Conservation (phyloP, 2,113 vertebrate genomes). For the Catagonus wagneri region DNA sequence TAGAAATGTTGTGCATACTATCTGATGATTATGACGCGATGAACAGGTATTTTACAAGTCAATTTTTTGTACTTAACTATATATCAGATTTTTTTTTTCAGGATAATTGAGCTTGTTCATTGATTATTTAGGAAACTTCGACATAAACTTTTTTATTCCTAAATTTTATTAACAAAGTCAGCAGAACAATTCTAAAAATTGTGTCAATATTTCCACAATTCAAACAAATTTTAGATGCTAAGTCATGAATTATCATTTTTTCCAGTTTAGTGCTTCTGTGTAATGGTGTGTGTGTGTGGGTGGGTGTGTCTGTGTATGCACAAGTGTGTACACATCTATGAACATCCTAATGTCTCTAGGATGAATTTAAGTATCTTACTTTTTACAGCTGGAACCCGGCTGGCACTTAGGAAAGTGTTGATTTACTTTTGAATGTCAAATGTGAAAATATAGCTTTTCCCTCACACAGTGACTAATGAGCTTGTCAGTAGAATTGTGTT, state of each 20-base stretch:
- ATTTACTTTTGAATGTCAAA: constrained; percentile 72
- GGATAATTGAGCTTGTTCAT: not conserved
- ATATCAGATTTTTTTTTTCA: not conserved
- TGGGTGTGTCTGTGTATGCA: not conserved
- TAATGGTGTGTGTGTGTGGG: not conserved
- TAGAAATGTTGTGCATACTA: not conserved
- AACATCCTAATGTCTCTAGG: not conserved
- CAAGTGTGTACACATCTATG: not conserved
- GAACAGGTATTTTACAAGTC: not conserved
- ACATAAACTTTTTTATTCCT: not conserved
- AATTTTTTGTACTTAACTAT: not conserved
- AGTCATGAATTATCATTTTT: not conserved
- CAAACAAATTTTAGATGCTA: not conserved
- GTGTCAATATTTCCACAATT: not conserved
- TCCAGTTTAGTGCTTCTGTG: not conserved
- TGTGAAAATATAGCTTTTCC: constrained; percentile 58
- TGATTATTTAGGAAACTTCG: not conserved
- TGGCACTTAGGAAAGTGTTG: constrained; percentile 48
- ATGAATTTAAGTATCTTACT: constrained; percentile 15
- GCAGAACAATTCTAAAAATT: not conserved
- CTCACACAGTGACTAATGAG: constrained; percentile 55
- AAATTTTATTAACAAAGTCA: not conserved
- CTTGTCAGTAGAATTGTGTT: constrained; percentile 51
- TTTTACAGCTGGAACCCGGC: not conserved
- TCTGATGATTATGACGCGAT: not conserved